A percentile compares a stretch with the other conserved stretches of the same genome.
Conservation (phyloP, 2,888 invertebrate genomes). For the Synanthedon vespiformis region DNA sequence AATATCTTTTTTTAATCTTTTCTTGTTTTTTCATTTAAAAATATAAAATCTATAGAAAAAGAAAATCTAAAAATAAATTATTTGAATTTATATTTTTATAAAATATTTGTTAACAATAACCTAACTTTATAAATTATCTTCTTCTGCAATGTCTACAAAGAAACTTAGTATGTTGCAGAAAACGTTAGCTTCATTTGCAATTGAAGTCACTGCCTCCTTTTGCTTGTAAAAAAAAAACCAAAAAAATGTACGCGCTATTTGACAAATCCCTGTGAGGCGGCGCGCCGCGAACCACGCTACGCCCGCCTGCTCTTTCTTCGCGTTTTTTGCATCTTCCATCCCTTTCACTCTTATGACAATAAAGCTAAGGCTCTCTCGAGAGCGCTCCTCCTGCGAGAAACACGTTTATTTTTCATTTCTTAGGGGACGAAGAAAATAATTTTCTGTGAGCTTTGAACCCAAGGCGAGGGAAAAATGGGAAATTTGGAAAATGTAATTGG, state of each 20-base stretch:
- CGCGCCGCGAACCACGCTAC: slow-evolving; percentile 14
- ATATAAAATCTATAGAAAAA: too few species aligned
- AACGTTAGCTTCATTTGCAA: slow-evolving; percentile 27
- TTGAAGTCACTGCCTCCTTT: slow-evolving; percentile 24
- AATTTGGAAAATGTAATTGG: slow-evolving; percentile 67
- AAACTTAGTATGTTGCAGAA: too few species aligned
- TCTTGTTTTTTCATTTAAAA: too few species aligned
- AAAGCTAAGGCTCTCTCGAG: slow-evolving; percentile 17
- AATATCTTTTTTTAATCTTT: too few species aligned
- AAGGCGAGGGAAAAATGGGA: slow-evolving; percentile 58
- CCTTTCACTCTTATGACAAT: slow-evolving; percentile 18
- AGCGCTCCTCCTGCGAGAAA: slow-evolving; percentile 27
- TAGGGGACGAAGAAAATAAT: slow-evolving; percentile 62
- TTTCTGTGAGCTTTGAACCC: slow-evolving; percentile 66
- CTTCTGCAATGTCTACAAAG: too few species aligned
- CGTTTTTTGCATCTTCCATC: slow-evolving; percentile 12
- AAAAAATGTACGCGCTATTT: slow-evolving; percentile 30
- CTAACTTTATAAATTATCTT: too few species aligned
- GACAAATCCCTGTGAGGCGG: slow-evolving; percentile 39
- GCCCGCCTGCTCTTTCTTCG: slow-evolving; percentile 18
- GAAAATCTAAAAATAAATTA: too few species aligned
- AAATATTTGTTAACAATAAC: too few species aligned
- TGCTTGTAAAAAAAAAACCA: slow-evolving; percentile 6
- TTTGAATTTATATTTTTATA: too few species aligned
- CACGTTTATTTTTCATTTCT: slow-evolving; percentile 67